These are phyloP conservation scores for Holcopasites calliopsidis DNA, from an alignment of 1,140 invertebrate species.

Conservation along the genomic window DNA sequence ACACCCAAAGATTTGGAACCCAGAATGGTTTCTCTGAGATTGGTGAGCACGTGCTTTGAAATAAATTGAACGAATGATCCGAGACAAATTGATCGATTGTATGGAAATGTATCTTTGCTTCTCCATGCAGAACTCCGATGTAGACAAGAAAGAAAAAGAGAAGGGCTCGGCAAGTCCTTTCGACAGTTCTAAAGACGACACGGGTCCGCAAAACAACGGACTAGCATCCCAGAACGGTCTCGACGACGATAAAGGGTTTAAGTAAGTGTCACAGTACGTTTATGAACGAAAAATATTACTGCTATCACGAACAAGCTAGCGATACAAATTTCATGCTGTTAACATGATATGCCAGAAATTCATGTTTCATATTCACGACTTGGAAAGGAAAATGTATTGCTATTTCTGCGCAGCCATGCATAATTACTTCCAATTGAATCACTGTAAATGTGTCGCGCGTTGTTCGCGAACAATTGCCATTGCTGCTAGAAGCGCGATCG, in stretches of 20 bases:
- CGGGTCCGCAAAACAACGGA: constrained; percentile 90
- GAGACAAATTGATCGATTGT: background rate
- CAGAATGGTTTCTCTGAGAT: constrained; percentile 86
- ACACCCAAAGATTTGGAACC: constrained; percentile 85
- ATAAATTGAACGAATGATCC: background rate
- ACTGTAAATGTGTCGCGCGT: constrained; percentile 1
- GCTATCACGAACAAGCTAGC: no score
- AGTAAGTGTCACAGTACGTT: constrained; percentile 84
- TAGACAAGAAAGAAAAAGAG: constrained; percentile 79
- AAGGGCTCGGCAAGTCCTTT: constrained; percentile 78
- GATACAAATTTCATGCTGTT: no score
- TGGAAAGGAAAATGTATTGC: background rate
- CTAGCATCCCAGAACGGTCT: constrained; percentile 84
- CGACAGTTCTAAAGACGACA: constrained; percentile 82
- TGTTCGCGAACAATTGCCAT: constrained; percentile 21
- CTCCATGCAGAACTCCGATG: constrained; percentile 72
- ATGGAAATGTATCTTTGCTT: constrained; percentile 8
- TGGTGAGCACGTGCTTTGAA: constrained; percentile 77
- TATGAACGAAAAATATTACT: background rate
- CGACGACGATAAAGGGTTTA: constrained; percentile 95
- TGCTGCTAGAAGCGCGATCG: constrained; percentile 11
- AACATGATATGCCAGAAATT: background rate
- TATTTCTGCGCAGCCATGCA: background rate
- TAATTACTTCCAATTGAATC: constrained; percentile 12
- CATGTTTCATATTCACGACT: background rate